Evolutionary conservation across 2,113 vertebrate species (phyloP).

Genomic region (Montifringilla adamsi): DNA sequence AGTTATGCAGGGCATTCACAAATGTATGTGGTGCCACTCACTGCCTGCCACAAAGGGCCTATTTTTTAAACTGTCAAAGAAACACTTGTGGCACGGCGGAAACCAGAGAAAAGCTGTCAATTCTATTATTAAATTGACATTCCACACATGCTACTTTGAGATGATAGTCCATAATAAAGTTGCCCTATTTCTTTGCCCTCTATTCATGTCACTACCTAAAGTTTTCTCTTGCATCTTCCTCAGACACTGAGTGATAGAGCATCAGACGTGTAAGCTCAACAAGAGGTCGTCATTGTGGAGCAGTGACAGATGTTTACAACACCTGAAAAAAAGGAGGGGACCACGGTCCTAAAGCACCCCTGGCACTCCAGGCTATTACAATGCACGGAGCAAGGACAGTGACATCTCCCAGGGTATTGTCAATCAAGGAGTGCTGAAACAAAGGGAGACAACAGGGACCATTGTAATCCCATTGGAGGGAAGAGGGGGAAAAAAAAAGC

Average conservation of each 20-base stretch:
- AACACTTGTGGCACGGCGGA: conserved; percentile 85
- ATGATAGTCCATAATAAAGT: conserved; percentile 76
- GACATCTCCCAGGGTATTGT: conserved; percentile 81
- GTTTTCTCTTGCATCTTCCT: conserved; percentile 58
- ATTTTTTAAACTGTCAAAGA: conserved; percentile 95
- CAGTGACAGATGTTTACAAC: conserved; percentile 67
- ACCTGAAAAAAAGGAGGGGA: conserved; percentile 60
- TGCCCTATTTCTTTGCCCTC: conserved; percentile 54
- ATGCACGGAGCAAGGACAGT: conserved; percentile 61
- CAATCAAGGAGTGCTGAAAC: conserved; percentile 77
- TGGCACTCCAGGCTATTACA: conserved; percentile 47
- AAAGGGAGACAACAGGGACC: conserved; percentile 67
- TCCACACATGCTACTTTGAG: conserved; percentile 84
- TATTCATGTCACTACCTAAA: conserved; percentile 59
- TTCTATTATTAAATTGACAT: conserved; percentile 93
- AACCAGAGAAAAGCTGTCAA: conserved; percentile 84
- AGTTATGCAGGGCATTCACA: conserved; percentile 93
- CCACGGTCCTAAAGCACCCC: not conserved
- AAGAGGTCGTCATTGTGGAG: conserved; percentile 63
- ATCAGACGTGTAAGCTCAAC: conserved; percentile 43
- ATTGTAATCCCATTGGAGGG: conserved; percentile 74
- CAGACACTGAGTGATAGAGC: conserved; percentile 69
- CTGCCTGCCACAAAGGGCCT: conserved; percentile 84
- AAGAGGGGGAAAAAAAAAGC: not conserved
- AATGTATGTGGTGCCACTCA: conserved; percentile 90